A percentile compares a stretch with the other conserved stretches of the same genome.
Evolutionary conservation across 1,140 invertebrate genomes (phyloP).

Genomic region (Frieseomelitta varia): DNA sequence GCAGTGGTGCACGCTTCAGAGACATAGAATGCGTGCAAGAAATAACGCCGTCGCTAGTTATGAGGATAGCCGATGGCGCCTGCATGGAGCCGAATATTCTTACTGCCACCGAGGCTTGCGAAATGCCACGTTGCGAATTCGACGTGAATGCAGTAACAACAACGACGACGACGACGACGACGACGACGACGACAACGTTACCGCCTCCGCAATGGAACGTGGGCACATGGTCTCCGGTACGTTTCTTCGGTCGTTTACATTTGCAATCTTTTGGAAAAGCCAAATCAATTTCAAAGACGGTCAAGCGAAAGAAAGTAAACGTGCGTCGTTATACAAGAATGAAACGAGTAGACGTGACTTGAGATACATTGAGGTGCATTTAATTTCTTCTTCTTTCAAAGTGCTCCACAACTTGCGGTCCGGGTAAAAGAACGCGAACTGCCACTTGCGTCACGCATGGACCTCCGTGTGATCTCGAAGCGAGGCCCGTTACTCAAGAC

Average conservation of each 20-base stretch:
- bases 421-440: slow-evolving; percentile 64
- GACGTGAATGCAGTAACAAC: slow-evolving; percentile 27
- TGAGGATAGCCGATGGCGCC: slow-evolving; percentile 77
- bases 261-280: background rate
- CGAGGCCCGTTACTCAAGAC: slow-evolving; percentile 67
- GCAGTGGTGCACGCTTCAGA: slow-evolving; percentile 84
- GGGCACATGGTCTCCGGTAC: slow-evolving; percentile 72
- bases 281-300: background rate
- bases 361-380: background rate
- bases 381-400: slow-evolving; percentile 34
- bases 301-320: background rate
- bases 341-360: background rate
- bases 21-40: slow-evolving; percentile 81
- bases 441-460: slow-evolving; percentile 66
- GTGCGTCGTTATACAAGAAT: background rate
- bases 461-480: slow-evolving; percentile 58
- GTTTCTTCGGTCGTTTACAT: background rate
- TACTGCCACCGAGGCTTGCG: slow-evolving; percentile 66
- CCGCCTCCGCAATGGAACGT: slow-evolving; percentile 61
- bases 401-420: slow-evolving; percentile 74
- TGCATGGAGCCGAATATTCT: slow-evolving; percentile 70
- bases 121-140: slow-evolving; percentile 67
- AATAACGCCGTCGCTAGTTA: slow-evolving; percentile 74
- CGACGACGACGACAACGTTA: slow-evolving; percentile 7
- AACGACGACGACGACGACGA: no score